Evolutionary conservation across 1,140 invertebrate species (phyloP).

Genomic region (Cataglyphis hispanica): DNA sequence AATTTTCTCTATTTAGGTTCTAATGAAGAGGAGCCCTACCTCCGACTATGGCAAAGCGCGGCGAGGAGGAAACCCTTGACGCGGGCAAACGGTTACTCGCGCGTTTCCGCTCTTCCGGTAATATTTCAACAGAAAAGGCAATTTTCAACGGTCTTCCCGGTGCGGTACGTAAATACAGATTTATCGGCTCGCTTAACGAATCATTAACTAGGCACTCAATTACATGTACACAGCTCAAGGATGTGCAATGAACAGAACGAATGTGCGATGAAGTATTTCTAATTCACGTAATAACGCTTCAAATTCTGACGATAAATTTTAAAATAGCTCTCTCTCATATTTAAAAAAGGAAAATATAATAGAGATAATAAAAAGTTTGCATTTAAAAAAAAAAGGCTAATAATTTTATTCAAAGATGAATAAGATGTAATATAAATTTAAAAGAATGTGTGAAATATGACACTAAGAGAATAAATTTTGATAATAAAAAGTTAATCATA

Average conservation of each 20-base stretch:
- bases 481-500: constrained; percentile 28
- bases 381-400: not conserved
- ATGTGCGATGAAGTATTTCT: not conserved
- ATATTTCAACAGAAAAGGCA: constrained; percentile 50
- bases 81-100: constrained; percentile 60
- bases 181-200: constrained; percentile 54
- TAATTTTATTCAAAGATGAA: not conserved
- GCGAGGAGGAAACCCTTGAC: constrained; percentile 70
- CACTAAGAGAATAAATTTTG: not conserved
- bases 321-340: no score
- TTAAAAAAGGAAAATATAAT: not conserved
- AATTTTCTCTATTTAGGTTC: constrained; percentile 82
- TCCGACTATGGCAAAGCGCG: constrained; percentile 63
- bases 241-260: not conserved
- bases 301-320: not conserved
- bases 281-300: not conserved
- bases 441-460: not conserved
- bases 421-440: not conserved
- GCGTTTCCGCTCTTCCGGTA: constrained; percentile 47
- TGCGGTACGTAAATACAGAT: constrained; percentile 33
- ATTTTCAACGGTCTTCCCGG: constrained; percentile 43
- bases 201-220: constrained; percentile 40
- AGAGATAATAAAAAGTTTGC: not conserved
- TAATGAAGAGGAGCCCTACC: constrained; percentile 80
- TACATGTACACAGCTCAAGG: constrained; percentile 6